These are phyloP conservation scores for Falco novaeseelandiae DNA, from an alignment of 2,797 vertebrate genomes.

Conservation along the genomic window DNA sequence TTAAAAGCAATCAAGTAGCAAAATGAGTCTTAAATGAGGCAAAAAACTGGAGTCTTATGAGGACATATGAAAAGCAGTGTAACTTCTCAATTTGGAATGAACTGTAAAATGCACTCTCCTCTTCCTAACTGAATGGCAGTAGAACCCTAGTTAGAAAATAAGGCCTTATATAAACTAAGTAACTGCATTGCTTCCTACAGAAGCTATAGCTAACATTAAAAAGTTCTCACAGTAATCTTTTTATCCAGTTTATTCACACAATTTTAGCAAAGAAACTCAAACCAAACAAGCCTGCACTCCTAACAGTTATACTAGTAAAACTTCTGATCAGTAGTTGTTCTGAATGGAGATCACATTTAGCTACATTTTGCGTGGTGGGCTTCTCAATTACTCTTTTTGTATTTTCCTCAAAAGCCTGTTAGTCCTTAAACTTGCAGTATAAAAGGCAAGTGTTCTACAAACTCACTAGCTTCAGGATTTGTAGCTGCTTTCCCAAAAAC, in stretches of 20 bases:
- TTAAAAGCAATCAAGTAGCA: slow-evolving; percentile 42
- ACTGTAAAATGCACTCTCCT: neutral
- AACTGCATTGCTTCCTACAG: neutral
- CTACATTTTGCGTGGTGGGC: neutral
- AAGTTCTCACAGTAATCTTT: neutral
- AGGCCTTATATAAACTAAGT: neutral
- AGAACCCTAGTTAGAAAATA: neutral
- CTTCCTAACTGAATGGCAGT: neutral
- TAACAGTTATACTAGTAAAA: neutral
- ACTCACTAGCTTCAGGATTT: neutral
- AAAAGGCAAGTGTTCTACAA: neutral
- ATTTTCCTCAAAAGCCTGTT: neutral
- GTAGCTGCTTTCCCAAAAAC: neutral
- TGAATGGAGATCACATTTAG: neutral
- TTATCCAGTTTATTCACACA: neutral
- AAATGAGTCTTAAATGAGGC: neutral
- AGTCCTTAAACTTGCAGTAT: neutral
- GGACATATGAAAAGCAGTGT: neutral
- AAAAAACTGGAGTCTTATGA: neutral
- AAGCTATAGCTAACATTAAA: neutral
- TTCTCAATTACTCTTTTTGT: neutral
- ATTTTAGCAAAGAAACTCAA: neutral
- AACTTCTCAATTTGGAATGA: neutral
- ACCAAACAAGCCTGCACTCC: neutral
- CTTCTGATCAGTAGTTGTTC: neutral